Evolutionary conservation across 2,113 vertebrate genomes (phyloP).

Genomic region (Crotophaga sulcirostris): DNA sequence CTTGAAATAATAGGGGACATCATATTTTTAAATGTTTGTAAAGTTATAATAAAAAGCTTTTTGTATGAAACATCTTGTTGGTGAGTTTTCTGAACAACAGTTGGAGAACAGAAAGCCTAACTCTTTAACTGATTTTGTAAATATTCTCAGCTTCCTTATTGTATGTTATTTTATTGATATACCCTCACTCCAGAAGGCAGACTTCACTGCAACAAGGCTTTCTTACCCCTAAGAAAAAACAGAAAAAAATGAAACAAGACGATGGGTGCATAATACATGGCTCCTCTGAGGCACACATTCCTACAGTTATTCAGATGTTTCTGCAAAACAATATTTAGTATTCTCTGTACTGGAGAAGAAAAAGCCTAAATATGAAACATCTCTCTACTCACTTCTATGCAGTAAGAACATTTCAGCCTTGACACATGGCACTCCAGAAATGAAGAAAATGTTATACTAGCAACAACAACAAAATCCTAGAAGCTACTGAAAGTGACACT

Average conservation of each 20-base stretch:
- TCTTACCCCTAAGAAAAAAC: conserved; percentile 11
- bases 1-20: not conserved
- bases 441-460: not conserved
- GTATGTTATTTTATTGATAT: conserved; percentile 49
- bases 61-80: not conserved
- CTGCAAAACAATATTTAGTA: conserved; percentile 54
- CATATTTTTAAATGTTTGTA: not conserved
- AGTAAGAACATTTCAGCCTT: not conserved
- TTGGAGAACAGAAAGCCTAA: not conserved
- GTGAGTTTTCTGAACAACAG: not conserved
- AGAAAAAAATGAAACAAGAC: conserved; percentile 1
- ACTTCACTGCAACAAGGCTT: conserved; percentile 12
- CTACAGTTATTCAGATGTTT: conserved; percentile 34
- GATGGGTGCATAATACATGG: conserved; percentile 47
- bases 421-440: not conserved
- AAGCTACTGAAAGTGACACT: not conserved
- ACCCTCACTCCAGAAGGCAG: conserved; percentile 6
- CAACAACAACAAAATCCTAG: not conserved
- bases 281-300: conserved; percentile 31
- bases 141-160: not conserved
- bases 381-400: not conserved
- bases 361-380: conserved; percentile 28
- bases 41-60: conserved; percentile 9
- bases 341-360: conserved; percentile 39
- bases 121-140: conserved; percentile 8